Percentiles rank a stretch among this genome's conserved stretches.
Evolutionary conservation across 64 coral and sea anemone species (phyloP).

Genomic region (Platygyra sinensis): DNA sequence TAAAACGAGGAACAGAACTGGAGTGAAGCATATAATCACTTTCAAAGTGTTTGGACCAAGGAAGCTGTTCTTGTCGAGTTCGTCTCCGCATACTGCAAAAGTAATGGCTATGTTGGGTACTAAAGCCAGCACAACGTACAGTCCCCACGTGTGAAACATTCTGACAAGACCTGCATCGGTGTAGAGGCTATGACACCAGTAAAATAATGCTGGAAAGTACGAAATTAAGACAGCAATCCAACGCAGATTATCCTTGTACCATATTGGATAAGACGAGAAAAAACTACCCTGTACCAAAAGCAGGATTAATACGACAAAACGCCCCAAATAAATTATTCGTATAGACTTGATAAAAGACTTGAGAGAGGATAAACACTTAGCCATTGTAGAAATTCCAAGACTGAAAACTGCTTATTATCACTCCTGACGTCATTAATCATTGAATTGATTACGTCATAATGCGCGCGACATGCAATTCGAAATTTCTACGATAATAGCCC

Average conservation of each 20-base stretch:
- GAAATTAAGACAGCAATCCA: neutral
- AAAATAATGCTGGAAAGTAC: neutral
- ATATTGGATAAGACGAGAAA: neutral
- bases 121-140: neutral
- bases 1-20: slow-evolving; percentile 38
- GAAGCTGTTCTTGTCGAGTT: slow-evolving; percentile 26
- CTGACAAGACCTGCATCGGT: neutral
- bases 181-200: neutral
- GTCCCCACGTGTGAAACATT: neutral
- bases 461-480: too few relatives aligned
- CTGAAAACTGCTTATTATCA: too few relatives aligned
- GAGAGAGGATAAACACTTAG: neutral
- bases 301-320: neutral
- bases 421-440: too few relatives aligned
- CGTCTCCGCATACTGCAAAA: neutral
- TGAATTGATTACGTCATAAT: too few relatives aligned
- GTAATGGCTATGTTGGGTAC: neutral
- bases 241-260: neutral
- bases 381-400: too few relatives aligned
- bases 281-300: neutral
- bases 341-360: neutral
- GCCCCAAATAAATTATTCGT: neutral
- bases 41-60: slow-evolving; percentile 59
- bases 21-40: slow-evolving; percentile 21
- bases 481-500: too few relatives aligned